Conservation (phyloP, 2,888 invertebrate genomes). For the Danaus chrysippus region DNA sequence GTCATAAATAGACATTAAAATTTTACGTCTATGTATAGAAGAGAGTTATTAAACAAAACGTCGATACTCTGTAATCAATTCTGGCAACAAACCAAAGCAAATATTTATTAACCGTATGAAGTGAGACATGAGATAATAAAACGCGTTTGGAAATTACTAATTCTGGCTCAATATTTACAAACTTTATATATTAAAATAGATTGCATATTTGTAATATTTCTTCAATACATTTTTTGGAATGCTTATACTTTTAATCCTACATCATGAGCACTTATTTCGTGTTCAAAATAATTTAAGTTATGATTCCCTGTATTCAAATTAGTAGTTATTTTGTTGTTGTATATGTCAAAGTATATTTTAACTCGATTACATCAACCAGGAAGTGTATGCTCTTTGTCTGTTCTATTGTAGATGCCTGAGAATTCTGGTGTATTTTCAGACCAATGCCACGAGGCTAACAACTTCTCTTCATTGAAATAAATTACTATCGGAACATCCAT, state of each 20-base stretch:
- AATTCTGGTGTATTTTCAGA: conserved; percentile 38
- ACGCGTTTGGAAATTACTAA: no score
- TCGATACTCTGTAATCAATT: conserved; percentile 13
- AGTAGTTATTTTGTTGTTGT: no score
- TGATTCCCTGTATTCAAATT: no score
- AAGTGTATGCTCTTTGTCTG: conserved; percentile 45
- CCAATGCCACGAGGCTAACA: conserved; percentile 75
- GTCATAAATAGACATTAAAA: not conserved
- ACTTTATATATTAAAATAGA: no score
- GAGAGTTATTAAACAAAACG: conserved; percentile 4
- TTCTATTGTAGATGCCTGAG: conserved; percentile 23
- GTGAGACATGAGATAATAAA: no score
- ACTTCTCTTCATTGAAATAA: conserved; percentile 63
- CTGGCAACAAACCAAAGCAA: conserved; percentile 15
- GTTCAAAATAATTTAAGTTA: no score
- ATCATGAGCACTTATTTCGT: no score
- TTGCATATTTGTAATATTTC: no score
- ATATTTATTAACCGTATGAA: conserved; percentile 2
- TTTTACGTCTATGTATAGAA: not conserved
- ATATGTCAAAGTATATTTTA: conserved; percentile 3
- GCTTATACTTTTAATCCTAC: no score
- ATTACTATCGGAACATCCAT: conserved; percentile 45
- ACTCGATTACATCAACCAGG: conserved; percentile 49
- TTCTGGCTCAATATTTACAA: no score
- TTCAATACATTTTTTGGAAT: no score